Evolutionary conservation across 1,140 invertebrate species (phyloP), one percentile per base, ranked within the genome.

Genomic region (Aphelenchoides besseyi): DNA sequence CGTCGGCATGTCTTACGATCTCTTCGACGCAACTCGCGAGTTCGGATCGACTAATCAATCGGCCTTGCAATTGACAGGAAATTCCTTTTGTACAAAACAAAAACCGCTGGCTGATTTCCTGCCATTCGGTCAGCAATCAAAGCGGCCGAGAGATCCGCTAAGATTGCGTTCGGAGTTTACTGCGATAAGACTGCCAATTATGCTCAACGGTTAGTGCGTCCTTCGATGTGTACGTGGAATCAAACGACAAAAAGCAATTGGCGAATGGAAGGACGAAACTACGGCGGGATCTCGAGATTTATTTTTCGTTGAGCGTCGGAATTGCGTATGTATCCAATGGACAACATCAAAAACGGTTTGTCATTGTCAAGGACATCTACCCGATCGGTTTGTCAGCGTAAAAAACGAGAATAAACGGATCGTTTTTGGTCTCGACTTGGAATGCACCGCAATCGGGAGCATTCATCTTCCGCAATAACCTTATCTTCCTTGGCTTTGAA

Each of bases 251-350:
- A n/a, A n/a, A n/a, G n/a, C n/a, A n/a, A n/a, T 48, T 12, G 41
- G 41, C 41, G 41, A 23, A 12, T 12, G 41, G 41, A 12, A 48
- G 41, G 41, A 48, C 41, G 41, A 48, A 48, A 48, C 23, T 48
- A 48, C 41, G 41, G 41, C 41, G 41, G 41, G 41, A 48, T 48
- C 41, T 48, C 41, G 41, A 48, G 41, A 48, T 48, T 48, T 48
- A 12, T 48, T 23, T 23, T 48, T 23, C 41, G 41, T 48, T 48
- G 12, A 16, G 41, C 41, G 41, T 12, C 41, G 41, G 41, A 23
- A 48, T 48, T 23, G 12, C 41, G 12, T 48, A n/a, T 48, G 12
- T 48, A 23, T 23, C 41, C 12, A 23, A 12, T 48, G 41, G 41
- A 48, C 41, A 12, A 12, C 12, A 12, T 48, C 41, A 48, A 12